Evolutionary conservation across 2,888 invertebrate species (phyloP).

Genomic region (Microdon myrmicae): DNA sequence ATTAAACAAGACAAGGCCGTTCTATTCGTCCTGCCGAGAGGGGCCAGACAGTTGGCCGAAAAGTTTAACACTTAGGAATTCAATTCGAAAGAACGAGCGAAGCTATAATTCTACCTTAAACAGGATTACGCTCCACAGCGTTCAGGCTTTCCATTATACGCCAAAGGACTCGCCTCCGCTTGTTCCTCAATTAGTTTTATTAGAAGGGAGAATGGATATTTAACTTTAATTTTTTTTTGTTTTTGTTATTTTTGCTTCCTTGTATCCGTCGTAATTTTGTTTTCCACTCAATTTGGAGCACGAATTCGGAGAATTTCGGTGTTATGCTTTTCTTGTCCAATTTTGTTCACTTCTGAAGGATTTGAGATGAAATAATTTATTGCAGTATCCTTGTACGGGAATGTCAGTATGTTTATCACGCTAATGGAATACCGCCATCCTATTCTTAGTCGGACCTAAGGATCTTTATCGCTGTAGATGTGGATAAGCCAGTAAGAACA

Average conservation of each 20-base stretch:
- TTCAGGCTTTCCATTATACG: slow-evolving; percentile 15
- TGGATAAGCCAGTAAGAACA: not conserved
- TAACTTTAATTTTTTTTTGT: not conserved
- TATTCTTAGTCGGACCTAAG: slow-evolving; percentile 32
- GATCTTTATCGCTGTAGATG: slow-evolving; percentile 8
- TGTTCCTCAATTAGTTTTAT: slow-evolving; percentile 38
- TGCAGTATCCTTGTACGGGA: slow-evolving; percentile 13
- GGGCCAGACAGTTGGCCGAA: too few species aligned
- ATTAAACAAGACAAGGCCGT: slow-evolving; percentile 48
- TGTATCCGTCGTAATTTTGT: slow-evolving; percentile 15
- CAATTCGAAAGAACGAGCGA: slow-evolving; percentile 29
- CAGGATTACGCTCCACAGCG: slow-evolving; percentile 36
- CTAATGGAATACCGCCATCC: slow-evolving; percentile 21
- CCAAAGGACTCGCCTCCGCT: slow-evolving; percentile 12
- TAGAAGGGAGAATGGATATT: slow-evolving; percentile 6
- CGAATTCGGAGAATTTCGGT: slow-evolving; percentile 16
- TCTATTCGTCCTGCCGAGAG: too few species aligned
- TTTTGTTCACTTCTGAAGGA: slow-evolving; percentile 2
- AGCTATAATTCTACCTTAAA: slow-evolving; percentile 45
- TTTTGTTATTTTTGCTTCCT: not conserved
- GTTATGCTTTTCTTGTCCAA: too few species aligned
- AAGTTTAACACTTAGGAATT: slow-evolving; percentile 43
- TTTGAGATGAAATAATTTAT: slow-evolving; percentile 24
- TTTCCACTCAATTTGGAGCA: slow-evolving; percentile 31
- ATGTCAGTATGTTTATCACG: slow-evolving; percentile 39